phyloP scores from a whole-genome alignment of 2,797 vertebrate genomes.

The Galaxias olidus region DNA sequence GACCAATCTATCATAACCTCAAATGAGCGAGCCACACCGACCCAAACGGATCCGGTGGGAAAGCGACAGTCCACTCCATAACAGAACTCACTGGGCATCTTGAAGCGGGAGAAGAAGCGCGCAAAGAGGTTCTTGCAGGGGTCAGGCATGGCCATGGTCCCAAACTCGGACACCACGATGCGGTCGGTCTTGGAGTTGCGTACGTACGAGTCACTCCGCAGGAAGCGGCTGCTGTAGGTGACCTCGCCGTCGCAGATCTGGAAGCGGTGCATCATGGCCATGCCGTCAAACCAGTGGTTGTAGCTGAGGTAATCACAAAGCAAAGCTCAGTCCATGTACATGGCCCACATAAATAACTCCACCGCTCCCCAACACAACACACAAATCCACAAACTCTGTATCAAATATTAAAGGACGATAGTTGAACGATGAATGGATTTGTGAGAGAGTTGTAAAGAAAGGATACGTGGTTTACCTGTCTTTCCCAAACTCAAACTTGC shows the following conservation, averaged over 20 bases:
- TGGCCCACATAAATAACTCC: too few species aligned
- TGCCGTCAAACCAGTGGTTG: constrained; percentile 93
- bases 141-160: constrained; percentile 88
- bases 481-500: constrained; percentile 90
- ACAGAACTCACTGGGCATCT: constrained; percentile 73
- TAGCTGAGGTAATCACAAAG: constrained; percentile 68
- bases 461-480: constrained; percentile 73
- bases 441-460: not conserved
- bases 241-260: constrained; percentile 78
- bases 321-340: too few species aligned
- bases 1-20: too few species aligned
- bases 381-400: too few species aligned
- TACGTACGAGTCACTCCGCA: constrained; percentile 80
- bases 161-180: constrained; percentile 89
- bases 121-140: constrained; percentile 90
- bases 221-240: constrained; percentile 87
- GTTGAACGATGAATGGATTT: too few species aligned
- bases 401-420: constrained; percentile 1
- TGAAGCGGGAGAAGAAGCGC: constrained; percentile 87
- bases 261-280: constrained; percentile 93
- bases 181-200: constrained; percentile 80
- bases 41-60: not conserved
- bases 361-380: too few species aligned
- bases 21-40: too few species aligned
- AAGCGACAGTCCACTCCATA: constrained; percentile 14